These are phyloP conservation scores for Argyresthia goedartella DNA, from an alignment of 2,888 invertebrate genomes.

Conservation along the genomic window DNA sequence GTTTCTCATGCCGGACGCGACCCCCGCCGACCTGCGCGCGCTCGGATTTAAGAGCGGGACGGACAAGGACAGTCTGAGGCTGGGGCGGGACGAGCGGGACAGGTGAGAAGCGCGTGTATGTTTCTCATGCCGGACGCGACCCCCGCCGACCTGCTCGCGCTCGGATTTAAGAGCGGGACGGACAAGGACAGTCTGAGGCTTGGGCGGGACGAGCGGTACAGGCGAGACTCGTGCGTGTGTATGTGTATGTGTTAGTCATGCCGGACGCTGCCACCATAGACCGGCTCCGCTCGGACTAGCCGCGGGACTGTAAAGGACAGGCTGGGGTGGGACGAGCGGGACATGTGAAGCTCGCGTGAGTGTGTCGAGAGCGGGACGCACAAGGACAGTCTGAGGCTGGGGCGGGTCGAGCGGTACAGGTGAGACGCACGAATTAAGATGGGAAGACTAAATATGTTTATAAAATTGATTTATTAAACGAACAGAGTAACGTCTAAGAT, in stretches of 20 bases:
- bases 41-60: constrained; percentile 79
- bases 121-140: constrained; percentile 77
- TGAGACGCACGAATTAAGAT: too few relatives aligned
- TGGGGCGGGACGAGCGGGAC: constrained; percentile 65
- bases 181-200: constrained; percentile 79
- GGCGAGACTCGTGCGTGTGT: too few relatives aligned
- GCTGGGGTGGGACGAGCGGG: constrained; percentile 62
- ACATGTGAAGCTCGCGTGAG: too few relatives aligned
- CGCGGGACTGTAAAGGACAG: constrained; percentile 82
- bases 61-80: constrained; percentile 79
- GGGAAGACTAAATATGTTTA: too few relatives aligned
- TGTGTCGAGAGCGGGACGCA: constrained; percentile 81
- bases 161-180: constrained; percentile 78
- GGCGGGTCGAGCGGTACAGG: constrained; percentile 68
- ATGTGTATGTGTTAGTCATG: too few relatives aligned
- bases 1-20: constrained; percentile 75
- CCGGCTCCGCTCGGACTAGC: too few relatives aligned
- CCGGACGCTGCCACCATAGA: constrained; percentile 77
- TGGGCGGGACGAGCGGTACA: constrained; percentile 66
- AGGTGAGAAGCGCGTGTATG: too few relatives aligned
- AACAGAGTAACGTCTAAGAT: too few relatives aligned
- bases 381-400: constrained; percentile 77
- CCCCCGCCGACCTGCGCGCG: too few relatives aligned
- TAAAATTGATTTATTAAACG: too few relatives aligned
- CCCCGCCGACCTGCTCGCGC: too few relatives aligned